Evolutionary conservation across 2,113 vertebrate genomes (phyloP), one percentile per base, ranked within the genome.

Genomic region (Arizona elegans): DNA sequence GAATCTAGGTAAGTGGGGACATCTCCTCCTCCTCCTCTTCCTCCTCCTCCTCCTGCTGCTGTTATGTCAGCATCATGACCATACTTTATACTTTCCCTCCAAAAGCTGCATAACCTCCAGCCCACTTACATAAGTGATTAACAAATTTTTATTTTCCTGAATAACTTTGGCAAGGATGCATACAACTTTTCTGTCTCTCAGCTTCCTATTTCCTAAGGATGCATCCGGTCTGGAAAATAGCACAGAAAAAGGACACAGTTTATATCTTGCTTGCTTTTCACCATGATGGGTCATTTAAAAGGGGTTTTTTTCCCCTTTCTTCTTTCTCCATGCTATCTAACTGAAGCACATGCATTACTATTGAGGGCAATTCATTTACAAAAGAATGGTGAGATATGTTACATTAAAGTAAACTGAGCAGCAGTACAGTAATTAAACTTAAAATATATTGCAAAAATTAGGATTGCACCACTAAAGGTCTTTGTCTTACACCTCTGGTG

Each of bases 221-320:
- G 94, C 95, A 96, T 96, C 96, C 96, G 96, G 96, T 96, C 93
- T 95, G 95, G 90, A 96, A 95, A 97, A 97, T 92, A 96, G 93
- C 95, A 96, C 94, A 96, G 95, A 95, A 96, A 81, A 96, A 94
- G 94, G 93, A 95, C 96, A 94, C 23, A 0, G 93, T 95, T 96
- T 88, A 95, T 93, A 95, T 59, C 96, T 96, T 96, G 96, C 93
- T 95, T 96, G 96, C 95, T 94, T 97, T 96, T 95, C 92, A 97
- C 93, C 15, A 93, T 94, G 95, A 93, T 93, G 47, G 93, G 93
- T 59, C 85, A 0, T 23, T 95, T 94, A 96, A 96, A 94, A 96
- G 94, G 93, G 11, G 0, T 96, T 95, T 95, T 95, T 96, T 96
- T 94, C 94, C 94, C 95, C 94, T 91, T 96, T 95, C 95, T 95